Base-by-base conservation (phyloP, 2,888 invertebrate genomes). In the Scaeva pyrastri region DNA sequence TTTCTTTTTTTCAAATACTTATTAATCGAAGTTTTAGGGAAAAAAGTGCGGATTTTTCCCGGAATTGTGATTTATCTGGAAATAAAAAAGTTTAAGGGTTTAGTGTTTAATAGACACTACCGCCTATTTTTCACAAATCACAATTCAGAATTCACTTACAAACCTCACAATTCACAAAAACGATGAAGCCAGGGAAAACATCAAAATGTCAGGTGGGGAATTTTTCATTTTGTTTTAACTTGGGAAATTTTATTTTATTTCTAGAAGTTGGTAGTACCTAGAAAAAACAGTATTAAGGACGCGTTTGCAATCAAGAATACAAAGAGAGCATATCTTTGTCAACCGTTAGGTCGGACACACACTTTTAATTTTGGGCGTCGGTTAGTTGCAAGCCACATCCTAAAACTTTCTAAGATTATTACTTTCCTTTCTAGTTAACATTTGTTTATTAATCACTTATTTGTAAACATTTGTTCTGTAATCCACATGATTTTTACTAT, bases 191-290 rank as follows among this genome's bases (percentile, higher is more conserved):
- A 55, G 73, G 77, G 78, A 83, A 73, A 58, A 52, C 62, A 76
- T 23, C 26, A n/a, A 66, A 83, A 41, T 78, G 73, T 73, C 83
- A 78, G 78, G 56, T 74, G 56, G 83, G 82, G 73, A 66, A 66
- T 82, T 58, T 31, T 39, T 64, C n/a, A 26, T 79, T 50, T 60
- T 39, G 21, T 55, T 41, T 55, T n/a, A n/a, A 23, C 14, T 26
- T n/a, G 55, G 26, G 26, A 55, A 52, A 23, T 23, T 26, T 12
- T 55, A 2, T 55, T 26, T n/a, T 16, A 23, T 56, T 16, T 56
- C 16, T 31, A 11, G 36, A 19, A 5, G 56, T 56, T 56, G 56
- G 56, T 36, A 36, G 31, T 11, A 0, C 31, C n/a, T 0, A n/a
- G 0, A 6, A 45, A n/a, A 45, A 45, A 16, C 31, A 5, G 6